Evolutionary conservation across 2,797 vertebrate species (phyloP).

Genomic region (Naso thynnoides): DNA sequence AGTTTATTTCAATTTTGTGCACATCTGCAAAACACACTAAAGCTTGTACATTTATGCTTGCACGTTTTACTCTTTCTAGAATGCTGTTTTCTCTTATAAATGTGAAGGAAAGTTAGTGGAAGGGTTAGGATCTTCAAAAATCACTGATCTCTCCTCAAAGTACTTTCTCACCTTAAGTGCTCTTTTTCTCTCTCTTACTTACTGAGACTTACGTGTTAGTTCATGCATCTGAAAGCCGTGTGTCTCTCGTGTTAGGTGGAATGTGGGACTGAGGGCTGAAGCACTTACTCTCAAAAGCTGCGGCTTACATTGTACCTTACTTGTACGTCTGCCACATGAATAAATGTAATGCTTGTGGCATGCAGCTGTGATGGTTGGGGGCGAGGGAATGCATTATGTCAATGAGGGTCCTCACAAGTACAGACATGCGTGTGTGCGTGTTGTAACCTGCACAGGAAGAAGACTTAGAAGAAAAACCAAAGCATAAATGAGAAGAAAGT

Average conservation of each 20-base stretch:
- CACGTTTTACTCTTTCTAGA: too few relatives aligned
- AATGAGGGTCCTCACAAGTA: background rate
- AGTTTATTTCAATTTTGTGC: too few relatives aligned
- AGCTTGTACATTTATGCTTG: too few relatives aligned
- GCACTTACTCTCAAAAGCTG: too few relatives aligned
- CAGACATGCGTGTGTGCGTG: background rate
- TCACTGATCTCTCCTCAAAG: background rate
- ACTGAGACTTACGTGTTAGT: background rate
- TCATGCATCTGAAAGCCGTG: background rate
- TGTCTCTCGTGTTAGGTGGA: background rate
- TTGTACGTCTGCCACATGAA: background rate
- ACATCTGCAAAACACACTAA: too few relatives aligned
- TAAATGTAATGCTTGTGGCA: slow-evolving; percentile 3
- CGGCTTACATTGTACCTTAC: background rate
- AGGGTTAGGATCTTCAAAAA: too few relatives aligned
- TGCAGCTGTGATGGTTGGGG: background rate
- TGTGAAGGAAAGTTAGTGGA: too few relatives aligned
- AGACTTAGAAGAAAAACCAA: too few relatives aligned
- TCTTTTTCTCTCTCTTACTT: background rate
- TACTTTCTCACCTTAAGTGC: background rate
- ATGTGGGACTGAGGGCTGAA: background rate
- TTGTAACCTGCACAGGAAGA: too few relatives aligned
- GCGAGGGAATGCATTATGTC: background rate
- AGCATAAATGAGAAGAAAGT: too few relatives aligned
- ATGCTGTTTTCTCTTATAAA: too few relatives aligned